Base-by-base conservation (phyloP, 2,888 invertebrate genomes). In the Heliconius aoede region DNA sequence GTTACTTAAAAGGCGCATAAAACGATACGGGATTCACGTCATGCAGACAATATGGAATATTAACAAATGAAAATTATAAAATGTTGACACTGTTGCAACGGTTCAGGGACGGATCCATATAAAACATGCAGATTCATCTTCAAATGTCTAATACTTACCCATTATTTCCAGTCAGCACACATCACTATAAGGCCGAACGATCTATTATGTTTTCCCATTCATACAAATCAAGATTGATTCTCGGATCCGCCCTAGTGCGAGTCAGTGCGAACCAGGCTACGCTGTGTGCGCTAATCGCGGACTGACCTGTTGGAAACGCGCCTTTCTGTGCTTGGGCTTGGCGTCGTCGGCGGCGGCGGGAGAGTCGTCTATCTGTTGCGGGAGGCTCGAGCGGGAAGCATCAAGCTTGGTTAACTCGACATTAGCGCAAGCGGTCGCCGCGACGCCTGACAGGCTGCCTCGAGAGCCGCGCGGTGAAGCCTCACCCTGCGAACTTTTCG, bases 271-370 rank as follows among this genome's bases (percentile, higher is more conserved):
- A 36, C 24, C 55, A 61, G 65, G 55, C 69, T 69, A 36, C 26
- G 60, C 72, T 28, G 40, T 60, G 55, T 69, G 71, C 61, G 60
- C 46, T 28, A 65, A 32, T 30, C 36, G 58, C 73, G 73, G 81
- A 81, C 91, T 91, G 89, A 96, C 97, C 95, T 97, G 97, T 91
- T 97, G 97, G 91, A 98, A 97, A 84, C 98, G 96, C 82, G 97
- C 97, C 94, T 97, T 97, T 86, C 97, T 96, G 91, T 97, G 97
- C 91, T 97, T 97, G 86, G 97, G 97, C 92, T 91, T 93, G 86
- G 90, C 83, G 84, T 94, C 94, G 82, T 93, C 92, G 78, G 84
- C 83, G 95, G 84, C 96, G 91, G 90, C 82, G 81, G 91, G 85
- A 85, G 91, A 82, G 83, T 91, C 88, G 82, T 94, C 86, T 81